Evolutionary conservation across 1,140 invertebrate genomes (phyloP), one percentile per base, ranked within the genome.

Genomic region (Ganaspis sp.): DNA sequence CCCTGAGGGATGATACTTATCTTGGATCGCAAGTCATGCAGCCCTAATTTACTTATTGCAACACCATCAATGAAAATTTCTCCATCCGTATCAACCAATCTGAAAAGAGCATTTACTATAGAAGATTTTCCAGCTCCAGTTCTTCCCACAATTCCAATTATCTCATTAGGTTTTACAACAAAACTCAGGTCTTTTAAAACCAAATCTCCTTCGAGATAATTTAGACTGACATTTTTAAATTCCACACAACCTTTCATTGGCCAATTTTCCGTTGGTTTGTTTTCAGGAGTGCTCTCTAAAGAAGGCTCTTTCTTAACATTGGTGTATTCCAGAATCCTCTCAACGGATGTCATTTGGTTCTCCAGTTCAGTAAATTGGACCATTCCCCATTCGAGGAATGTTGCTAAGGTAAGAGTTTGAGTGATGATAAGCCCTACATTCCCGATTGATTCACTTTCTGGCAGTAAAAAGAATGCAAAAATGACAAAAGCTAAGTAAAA

Each of bases 321-420:
- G 0, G 93, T 94, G 87, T 97, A 98, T 83, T 97, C 96, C 2
- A 96, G 83, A 6, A 97, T 93, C 54, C 96, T 92, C 86, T 98
- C 96, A 11, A 97, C 95, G 5, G 94, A 94, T 1, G 94, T 95
- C 93, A 96, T 95, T 42, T 95, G 91, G 84, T 94, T 95, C 83
- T 95, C 94, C n/a, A 96, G 88, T 86, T 95, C 94, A 3, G 95
- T 93, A 37, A 93, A 94, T 77, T 95, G 94, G 26, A 95, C 87
- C 64, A 98, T 95, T 4, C 95, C 96, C 94, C 95, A 97, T 85
- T 97, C 96, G 77, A 97, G 95, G 91, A 95, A 93, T 0, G 95
- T 95, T 23, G 94, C 94, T 73, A 98, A 89, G 0, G 93, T 92
- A 45, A 96, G 94, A 5, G 94, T 94, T 84, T 97, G 96, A 0